Conservation (phyloP, 2,113 vertebrate genomes). For the Hydrochoerus hydrochaeris region DNA sequence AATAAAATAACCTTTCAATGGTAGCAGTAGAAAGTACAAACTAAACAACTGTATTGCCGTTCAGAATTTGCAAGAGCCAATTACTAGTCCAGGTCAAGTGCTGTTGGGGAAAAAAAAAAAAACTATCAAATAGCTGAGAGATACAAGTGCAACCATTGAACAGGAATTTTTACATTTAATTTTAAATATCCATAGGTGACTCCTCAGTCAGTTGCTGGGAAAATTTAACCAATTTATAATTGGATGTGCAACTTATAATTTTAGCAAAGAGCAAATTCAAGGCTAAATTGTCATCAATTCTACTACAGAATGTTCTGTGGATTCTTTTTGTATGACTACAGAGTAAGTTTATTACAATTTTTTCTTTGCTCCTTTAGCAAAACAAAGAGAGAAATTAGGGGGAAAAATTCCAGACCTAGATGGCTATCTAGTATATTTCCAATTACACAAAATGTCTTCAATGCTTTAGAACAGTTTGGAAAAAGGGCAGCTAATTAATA, state of each 20-base stretch:
- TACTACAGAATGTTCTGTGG: not conserved
- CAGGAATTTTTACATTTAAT: not conserved
- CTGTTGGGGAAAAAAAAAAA: not conserved
- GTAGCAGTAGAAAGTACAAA: not conserved
- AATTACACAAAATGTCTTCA: conserved; percentile 11
- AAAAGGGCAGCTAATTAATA: accelerated
- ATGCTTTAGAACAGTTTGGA: not conserved
- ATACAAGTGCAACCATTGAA: not conserved
- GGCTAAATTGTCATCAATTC: not conserved
- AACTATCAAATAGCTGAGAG: not conserved
- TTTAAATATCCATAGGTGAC: not conserved
- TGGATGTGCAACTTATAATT: not conserved
- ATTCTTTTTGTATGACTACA: not conserved
- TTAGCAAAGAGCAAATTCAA: not conserved
- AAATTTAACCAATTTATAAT: not conserved
- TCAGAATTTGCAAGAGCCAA: not conserved
- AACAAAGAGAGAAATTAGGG: conserved; percentile 38
- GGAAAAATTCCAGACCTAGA: not conserved
- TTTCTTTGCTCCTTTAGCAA: not conserved
- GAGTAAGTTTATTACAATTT: not conserved
- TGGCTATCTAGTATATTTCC: conserved; percentile 61
- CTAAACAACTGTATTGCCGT: not conserved
- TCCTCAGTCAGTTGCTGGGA: not conserved
- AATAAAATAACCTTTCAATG: not conserved
- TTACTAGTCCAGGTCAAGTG: not conserved